Percentiles rank a stretch among this genome's conserved stretches.
These are phyloP conservation scores for Colinus virginianus DNA, from an alignment of 2,113 vertebrate species.

Conservation along the genomic window DNA sequence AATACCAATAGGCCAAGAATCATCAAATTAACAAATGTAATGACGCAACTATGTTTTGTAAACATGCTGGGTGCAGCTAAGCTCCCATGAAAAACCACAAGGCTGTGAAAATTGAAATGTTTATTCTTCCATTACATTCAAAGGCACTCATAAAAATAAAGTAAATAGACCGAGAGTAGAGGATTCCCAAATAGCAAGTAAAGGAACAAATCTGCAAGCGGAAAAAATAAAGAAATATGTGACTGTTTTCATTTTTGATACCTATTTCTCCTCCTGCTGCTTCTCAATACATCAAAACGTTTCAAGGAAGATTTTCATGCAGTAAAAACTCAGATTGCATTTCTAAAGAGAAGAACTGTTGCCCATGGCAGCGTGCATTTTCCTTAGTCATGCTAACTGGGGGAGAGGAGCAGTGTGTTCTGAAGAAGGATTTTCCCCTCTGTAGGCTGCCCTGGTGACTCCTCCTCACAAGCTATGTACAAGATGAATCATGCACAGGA, in stretches of 20 bases:
- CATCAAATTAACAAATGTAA: conserved; percentile 28
- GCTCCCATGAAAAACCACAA: conserved; percentile 38
- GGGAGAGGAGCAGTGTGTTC: background rate
- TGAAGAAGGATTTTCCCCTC: background rate
- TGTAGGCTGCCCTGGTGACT: background rate
- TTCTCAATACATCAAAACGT: background rate
- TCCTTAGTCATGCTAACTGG: background rate
- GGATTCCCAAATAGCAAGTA: background rate
- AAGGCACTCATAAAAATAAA: conserved; percentile 39
- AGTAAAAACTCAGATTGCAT: background rate
- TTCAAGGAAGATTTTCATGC: background rate
- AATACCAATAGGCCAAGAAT: background rate
- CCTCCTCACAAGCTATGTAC: background rate
- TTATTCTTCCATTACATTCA: conserved; percentile 45
- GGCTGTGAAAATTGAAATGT: conserved; percentile 39
- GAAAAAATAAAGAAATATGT: background rate
- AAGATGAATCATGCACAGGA: background rate
- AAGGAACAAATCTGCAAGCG: background rate
- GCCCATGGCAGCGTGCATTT: background rate
- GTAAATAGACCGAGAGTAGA: background rate
- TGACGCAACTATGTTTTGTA: conserved; percentile 44
- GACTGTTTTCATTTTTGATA: background rate
- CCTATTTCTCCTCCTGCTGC: background rate
- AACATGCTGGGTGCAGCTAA: conserved; percentile 36
- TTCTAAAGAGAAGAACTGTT: background rate